Base-by-base conservation (phyloP, 1,140 invertebrate genomes). In the Ceratina calcarata region DNA sequence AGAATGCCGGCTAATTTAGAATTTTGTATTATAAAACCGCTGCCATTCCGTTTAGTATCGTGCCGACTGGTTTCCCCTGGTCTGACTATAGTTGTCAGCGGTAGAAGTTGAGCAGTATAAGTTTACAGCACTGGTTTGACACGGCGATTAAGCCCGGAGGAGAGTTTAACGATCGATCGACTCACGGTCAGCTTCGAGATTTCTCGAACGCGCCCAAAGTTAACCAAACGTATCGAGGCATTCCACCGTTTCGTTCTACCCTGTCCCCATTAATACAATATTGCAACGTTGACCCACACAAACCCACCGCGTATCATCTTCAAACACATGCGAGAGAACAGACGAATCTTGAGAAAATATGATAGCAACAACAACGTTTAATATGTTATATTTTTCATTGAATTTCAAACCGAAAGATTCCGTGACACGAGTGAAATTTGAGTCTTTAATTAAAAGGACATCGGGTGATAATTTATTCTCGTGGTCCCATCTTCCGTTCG, bases 101-200 rank as follows among this genome's bases (percentile, higher is more conserved):
- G 84, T 83, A 81, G 85, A 83, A 86, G 84, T 86, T 71, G 84
- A 45, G 84, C 61, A 79, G 76, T 87, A 87, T 87, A 87, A 87
- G 81, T 89, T 89, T 89, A 89, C 87, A 88, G 80, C 84, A 88
- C 87, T 88, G 87, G 87, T 89, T 88, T 89, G 88, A 89, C 88
- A 88, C 79, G 86, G 78, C 89, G 88, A 90, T 90, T 90, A 90
- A 90, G 84, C 86, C 37, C 37, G 37, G 37, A 45, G 87, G 70
- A 70, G 87, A 79, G 84, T 90, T 90, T 90, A 90, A 89, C 87
- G 87, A 88, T 83, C 82, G 86, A 86, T 87, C 79, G 82, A 45
- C 37, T 45, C 37, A 45, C 37, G 60, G n/a, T 60, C 71, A 80
- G 68, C 70, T 45, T 45, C 66, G 65, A 66, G 68, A 51, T 37